Evolutionary conservation across 2,797 vertebrate genomes (phyloP).

Genomic region (Ataeniobius toweri): DNA sequence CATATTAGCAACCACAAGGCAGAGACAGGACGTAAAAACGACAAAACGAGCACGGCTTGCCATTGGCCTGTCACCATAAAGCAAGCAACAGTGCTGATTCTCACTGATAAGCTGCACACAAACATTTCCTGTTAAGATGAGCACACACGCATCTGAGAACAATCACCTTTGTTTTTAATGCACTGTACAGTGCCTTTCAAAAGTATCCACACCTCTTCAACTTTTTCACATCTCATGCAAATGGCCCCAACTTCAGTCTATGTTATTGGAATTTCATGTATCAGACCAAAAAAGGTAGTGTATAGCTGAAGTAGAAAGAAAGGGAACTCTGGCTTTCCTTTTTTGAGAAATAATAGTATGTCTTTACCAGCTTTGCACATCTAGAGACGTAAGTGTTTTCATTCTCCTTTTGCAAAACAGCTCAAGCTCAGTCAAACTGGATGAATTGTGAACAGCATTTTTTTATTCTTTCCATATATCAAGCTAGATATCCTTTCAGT

Average conservation of each 20-base stretch:
- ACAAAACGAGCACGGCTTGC: conserved; percentile 3
- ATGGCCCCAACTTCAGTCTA: background rate
- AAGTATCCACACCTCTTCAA: background rate
- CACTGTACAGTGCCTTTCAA: background rate
- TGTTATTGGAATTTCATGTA: background rate
- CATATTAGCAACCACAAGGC: conserved; percentile 14
- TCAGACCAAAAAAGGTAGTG: background rate
- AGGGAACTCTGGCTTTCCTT: background rate
- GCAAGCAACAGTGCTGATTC: conserved; percentile 26
- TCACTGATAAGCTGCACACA: conserved; percentile 32
- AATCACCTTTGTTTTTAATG: background rate
- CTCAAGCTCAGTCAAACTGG: background rate
- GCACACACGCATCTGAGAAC: conserved; percentile 26
- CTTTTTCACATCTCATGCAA: background rate
- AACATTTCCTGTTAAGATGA: conserved; percentile 48
- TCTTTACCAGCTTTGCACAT: background rate
- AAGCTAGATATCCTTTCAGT: background rate
- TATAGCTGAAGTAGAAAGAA: background rate
- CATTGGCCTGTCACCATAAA: conserved; percentile 14
- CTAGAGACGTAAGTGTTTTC: background rate
- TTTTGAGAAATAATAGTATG: background rate
- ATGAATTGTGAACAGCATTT: background rate
- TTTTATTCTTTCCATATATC: background rate
- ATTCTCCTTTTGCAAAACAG: background rate
- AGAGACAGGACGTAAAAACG: conserved; percentile 38